These are phyloP conservation scores for Notarius lentiginosus DNA, from an alignment of 2,113 vertebrate genomes.

Conservation along the genomic window DNA sequence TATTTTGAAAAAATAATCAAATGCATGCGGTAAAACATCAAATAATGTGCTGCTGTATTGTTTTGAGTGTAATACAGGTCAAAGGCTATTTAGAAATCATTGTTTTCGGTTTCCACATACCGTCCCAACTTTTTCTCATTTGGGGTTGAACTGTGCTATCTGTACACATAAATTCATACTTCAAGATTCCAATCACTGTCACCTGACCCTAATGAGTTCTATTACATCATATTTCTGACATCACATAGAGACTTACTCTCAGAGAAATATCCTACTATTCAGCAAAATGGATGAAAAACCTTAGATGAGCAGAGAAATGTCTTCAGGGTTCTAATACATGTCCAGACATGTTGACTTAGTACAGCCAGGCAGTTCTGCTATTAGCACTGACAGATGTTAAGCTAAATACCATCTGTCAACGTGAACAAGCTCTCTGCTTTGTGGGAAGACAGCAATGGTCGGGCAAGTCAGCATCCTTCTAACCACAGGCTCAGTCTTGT, in stretches of 20 bases:
- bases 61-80: no score
- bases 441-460: not conserved
- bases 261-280: not conserved
- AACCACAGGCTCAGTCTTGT: not conserved
- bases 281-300: not conserved
- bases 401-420: not conserved
- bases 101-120: no score
- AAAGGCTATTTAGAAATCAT: no score
- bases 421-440: not conserved
- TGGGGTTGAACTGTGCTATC: not conserved
- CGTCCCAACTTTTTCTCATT: no score
- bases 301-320: not conserved
- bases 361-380: not conserved
- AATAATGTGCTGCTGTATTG: no score
- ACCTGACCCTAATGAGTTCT: not conserved
- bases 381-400: not conserved
- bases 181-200: not conserved
- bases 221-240: not conserved
- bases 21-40: no score
- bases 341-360: not conserved
- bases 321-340: not conserved
- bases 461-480: not conserved
- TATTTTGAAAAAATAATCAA: no score
- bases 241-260: not conserved
- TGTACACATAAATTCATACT: not conserved